Base-by-base conservation (phyloP, 2,797 vertebrate species). In the Hapalemur alaotrensis region DNA sequence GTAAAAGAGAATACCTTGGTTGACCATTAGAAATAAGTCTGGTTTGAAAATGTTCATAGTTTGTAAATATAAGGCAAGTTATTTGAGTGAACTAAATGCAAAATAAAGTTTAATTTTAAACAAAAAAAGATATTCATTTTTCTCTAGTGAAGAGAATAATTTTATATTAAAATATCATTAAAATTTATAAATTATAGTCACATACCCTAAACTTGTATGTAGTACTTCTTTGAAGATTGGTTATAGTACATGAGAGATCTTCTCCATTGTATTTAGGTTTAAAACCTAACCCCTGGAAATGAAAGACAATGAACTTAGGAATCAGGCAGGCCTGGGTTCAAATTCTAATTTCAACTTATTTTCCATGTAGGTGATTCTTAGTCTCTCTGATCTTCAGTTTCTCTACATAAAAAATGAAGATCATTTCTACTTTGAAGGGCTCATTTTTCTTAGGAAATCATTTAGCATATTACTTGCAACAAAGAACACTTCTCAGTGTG, bases 141-240 rank as follows among this genome's bases (percentile, higher is more conserved):
- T 81, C 65, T 84, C 28, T 69, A 61, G 50, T 11, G 23, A 82
- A 87, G 18, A 72, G 13, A 52, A 61, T 91, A 86, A 54, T 91
- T 69, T 91, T 70, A 57, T 63, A 32, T 95, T 89, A 83, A 93
- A 91, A 79, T 10, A 89, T 69, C 7, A 65, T 54, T 59, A 59
- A 73, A 75, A 73, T 57, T 79, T 35, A 75, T 63, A 75, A 63
- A 43, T 79, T 69, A 75, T 80, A 89, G 63, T 22, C 69, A 98
- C 98, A 88, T 98, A 99, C 99, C 98, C 98, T 98, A 88, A 99
- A 99, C 93, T 98, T 99, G 95, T 99, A 99, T 69, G 98, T 97
- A 69, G 98, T 99, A 92, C 98, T 99, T 97, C 99, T 99, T 95
- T 98, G 98, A 89, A 99, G 98, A 72, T 98, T 99, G 96, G 96